phyloP scores from a whole-genome alignment of 2,888 invertebrate species.

The Panzeria rudis region DNA sequence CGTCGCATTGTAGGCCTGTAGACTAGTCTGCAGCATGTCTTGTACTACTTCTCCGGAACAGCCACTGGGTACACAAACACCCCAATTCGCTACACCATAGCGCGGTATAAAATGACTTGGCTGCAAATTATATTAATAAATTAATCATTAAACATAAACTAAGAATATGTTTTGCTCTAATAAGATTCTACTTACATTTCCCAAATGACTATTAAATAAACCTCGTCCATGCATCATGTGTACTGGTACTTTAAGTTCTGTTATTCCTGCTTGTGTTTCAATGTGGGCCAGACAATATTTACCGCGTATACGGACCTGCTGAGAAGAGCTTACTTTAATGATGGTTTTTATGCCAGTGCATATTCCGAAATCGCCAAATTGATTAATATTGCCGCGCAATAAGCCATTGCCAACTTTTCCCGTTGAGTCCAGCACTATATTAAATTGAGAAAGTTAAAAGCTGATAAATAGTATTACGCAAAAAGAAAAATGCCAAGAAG shows the following conservation, averaged over 20 bases:
- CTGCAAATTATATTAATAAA: constrained; percentile 81
- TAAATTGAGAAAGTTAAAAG: not conserved
- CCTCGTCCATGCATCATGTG: constrained; percentile 87
- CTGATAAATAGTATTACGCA: too few species aligned
- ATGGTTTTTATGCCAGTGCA: constrained; percentile 85
- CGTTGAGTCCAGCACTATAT: constrained; percentile 88
- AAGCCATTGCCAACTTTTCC: constrained; percentile 89
- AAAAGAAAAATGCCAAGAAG: too few species aligned
- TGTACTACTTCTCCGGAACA: constrained; percentile 86
- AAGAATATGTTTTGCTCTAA: too few species aligned
- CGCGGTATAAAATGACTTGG: constrained; percentile 89
- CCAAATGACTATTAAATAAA: constrained; percentile 87
- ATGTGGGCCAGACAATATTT: constrained; percentile 88
- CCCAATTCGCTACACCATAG: constrained; percentile 89
- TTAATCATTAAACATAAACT: too few species aligned
- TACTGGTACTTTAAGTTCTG: constrained; percentile 86
- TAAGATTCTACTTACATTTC: constrained; percentile 85
- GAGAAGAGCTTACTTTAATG: constrained; percentile 86
- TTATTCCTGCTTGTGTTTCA: constrained; percentile 86
- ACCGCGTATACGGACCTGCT: constrained; percentile 87
- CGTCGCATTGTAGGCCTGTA: constrained; percentile 86
- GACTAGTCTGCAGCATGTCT: constrained; percentile 85
- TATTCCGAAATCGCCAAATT: constrained; percentile 89
- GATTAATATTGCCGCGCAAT: constrained; percentile 88
- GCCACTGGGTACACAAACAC: constrained; percentile 87